Base-by-base conservation (phyloP, 2,888 invertebrate genomes). In the Dendrolimus houi region DNA sequence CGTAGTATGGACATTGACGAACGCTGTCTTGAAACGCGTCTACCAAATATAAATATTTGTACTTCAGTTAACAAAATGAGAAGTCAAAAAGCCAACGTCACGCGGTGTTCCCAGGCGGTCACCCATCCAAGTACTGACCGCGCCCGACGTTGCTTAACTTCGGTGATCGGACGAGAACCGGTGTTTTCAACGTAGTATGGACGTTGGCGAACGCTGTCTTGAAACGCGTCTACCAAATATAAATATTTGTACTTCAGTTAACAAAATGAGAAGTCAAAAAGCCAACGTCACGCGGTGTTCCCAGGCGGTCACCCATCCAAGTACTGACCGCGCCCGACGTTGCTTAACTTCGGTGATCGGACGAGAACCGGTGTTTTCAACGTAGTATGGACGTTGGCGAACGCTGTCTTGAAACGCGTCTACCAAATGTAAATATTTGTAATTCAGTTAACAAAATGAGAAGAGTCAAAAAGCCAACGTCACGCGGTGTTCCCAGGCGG, bases 131-230 rank as follows among this genome's bases (percentile, higher is more conserved):
- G 82, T 83, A 83, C 84, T 83, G 72, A 86, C 81, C 81, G 73
- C 85, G 85, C 85, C 86, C 85, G 81, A 86, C 79, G 86, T 14
- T 14, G 14, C 14, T 14, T 14, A 14, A 84, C 81, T 85, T 84
- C 83, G 83, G 84, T 84, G 84, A 83, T 83, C 83, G 80, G 83
- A 84, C 84, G 83, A 85, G 84, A 85, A 85, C 85, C 83, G 83
- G 83, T 84, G 81, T 79, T 62, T 83, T 83, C 82, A 82, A 78
- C 77, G 71, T 79, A 74, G 77, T 79, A 79, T 81, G 80, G 75
- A 77, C 78, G 78, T 80, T 81, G 79, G 77, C 77, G 29, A 29
- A 29, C 29, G 29, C 29, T 29, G 29, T 29, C 6, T 29, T 29
- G 29, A 29, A 29, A 29, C 29, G 29, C 29, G 6, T 0, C 29